phyloP scores from a whole-genome alignment of 2,888 invertebrate species.

The Lasioglossum pauxillum region DNA sequence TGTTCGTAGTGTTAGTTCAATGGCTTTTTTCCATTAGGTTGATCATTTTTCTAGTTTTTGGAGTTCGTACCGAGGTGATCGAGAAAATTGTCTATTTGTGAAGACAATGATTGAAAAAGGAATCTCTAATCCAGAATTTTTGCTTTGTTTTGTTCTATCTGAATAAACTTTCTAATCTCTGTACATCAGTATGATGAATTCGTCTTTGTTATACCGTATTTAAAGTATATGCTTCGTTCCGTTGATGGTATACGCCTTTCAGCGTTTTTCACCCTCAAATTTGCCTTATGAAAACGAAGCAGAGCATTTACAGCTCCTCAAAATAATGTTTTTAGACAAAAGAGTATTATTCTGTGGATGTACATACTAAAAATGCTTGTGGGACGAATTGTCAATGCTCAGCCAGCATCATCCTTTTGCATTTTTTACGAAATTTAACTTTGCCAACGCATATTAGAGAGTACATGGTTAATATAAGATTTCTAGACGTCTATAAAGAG shows the following conservation, averaged over 20 bases:
- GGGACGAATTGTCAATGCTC: neutral
- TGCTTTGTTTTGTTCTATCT: neutral
- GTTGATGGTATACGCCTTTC: neutral
- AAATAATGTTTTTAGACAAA: constrained; percentile 1
- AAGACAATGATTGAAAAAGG: neutral
- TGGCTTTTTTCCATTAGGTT: no score
- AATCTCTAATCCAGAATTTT: neutral
- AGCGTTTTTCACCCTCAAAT: neutral
- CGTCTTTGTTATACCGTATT: neutral
- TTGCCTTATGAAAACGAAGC: neutral
- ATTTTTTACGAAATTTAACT: neutral
- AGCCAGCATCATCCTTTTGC: neutral
- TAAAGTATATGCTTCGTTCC: neutral
- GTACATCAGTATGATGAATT: neutral
- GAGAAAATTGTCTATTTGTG: neutral
- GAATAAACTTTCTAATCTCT: neutral
- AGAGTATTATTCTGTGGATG: neutral
- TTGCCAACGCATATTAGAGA: no score
- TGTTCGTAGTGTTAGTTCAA: no score
- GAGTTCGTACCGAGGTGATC: neutral
- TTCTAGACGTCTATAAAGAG: no score
- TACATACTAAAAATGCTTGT: neutral
- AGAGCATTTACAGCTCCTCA: neutral
- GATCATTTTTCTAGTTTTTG: neutral
- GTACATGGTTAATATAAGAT: no score